Conservation (phyloP, 2,888 invertebrate genomes). For the Thereva unica region DNA sequence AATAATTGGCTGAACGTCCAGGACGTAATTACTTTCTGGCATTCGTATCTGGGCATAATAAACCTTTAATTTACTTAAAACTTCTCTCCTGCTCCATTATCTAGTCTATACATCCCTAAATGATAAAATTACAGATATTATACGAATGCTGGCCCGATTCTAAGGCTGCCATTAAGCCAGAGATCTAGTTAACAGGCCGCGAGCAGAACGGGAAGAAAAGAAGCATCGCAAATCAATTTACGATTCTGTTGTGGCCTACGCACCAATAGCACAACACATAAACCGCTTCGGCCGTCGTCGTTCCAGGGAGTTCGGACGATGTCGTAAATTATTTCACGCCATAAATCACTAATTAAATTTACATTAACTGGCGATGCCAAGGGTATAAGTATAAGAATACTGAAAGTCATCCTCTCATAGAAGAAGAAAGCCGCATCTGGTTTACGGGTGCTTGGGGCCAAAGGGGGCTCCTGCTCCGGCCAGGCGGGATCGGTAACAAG, state of each 20-base stretch:
- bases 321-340: conserved; percentile 42
- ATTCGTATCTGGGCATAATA: conserved; percentile 7
- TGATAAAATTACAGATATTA: conserved; percentile 21
- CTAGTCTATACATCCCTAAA: conserved; percentile 13
- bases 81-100: conserved; percentile 18
- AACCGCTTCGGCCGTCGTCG: not conserved
- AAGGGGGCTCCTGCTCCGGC: not conserved
- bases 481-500: conserved; percentile 23
- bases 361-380: conserved; percentile 29
- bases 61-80: conserved; percentile 31
- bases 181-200: not conserved
- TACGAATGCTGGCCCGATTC: conserved; percentile 15
- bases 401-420: conserved; percentile 14
- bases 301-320: conserved; percentile 8
- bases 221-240: conserved; percentile 34
- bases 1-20: no score
- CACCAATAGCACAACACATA: no score
- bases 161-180: conserved; percentile 21
- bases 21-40: no score
- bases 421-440: no score
- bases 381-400: conserved; percentile 12
- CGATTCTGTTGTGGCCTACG: conserved; percentile 10
- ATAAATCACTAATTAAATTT: conserved; percentile 43
- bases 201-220: conserved; percentile 6
- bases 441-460: no score